Base-by-base conservation (phyloP, 2,888 invertebrate species). In the Phlogophora meticulosa region DNA sequence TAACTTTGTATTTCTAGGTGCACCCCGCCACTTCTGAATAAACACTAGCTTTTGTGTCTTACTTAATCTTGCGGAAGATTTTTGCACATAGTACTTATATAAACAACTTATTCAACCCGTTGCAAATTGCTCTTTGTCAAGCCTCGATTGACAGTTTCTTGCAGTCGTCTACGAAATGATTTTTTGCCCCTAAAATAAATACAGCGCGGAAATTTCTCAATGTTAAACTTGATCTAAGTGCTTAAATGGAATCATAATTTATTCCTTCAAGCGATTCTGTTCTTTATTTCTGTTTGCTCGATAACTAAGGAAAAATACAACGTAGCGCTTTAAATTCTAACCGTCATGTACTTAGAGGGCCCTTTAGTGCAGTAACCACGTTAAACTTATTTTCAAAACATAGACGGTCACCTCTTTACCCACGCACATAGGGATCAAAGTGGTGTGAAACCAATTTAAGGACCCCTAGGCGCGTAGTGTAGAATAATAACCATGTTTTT, bases 401-500 rank as follows among this genome's bases (percentile, higher is more conserved):
- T 55, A 20, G 2, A 60, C 20, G n/a, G 28, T 5, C 57, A 32
- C 4, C 53, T 63, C 45, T 64, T 57, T 43, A 7, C 0, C 0
- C 20, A 13, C 7, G 28, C 10, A 9, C 7, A 59, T 85, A 85
- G 51, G 60, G 86, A 78, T 82, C 55, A 76, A 70, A 82, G 59
- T 85, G 9, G 69, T 36, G 34, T 80, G 59, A 63, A 52, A 36
- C 17, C 20, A 43, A 60, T 69, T 77, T 64, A 61, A 64, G 63
- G 15, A 58, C 42, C 52, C 56, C 53, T 71, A 38, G 65, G 67
- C 65, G 55, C 61, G 45, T 81, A 75, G 82, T 76, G 74, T 76
- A 84, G 85, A 88, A 90, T 90, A 90, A 90, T 88, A 91, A 90
- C 89, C 85, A 88, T 94, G 92, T 94, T 94, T 92, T 94, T 93